Evolutionary conservation across 2,888 invertebrate species (phyloP).

Genomic region (Zele albiditarsus): DNA sequence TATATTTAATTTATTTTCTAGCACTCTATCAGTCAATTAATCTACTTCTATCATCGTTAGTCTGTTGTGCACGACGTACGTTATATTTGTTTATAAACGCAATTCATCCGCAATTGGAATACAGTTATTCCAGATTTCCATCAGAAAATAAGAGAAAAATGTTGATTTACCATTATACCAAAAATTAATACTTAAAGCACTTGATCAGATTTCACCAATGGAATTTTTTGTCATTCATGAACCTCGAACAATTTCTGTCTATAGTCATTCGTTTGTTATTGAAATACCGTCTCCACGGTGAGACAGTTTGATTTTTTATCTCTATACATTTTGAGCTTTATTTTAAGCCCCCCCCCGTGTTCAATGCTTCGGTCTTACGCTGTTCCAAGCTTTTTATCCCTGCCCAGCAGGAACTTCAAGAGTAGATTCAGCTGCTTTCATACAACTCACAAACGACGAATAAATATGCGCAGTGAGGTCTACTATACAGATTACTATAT

Average conservation of each 20-base stretch:
- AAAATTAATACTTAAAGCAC: too few relatives aligned
- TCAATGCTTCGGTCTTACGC: background rate
- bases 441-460: background rate
- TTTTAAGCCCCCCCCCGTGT: background rate
- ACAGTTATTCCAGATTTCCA: too few relatives aligned
- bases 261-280: background rate
- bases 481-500: background rate
- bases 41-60: too few relatives aligned
- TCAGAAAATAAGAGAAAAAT: too few relatives aligned
- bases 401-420: background rate
- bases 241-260: background rate
- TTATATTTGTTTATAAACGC: too few relatives aligned
- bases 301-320: background rate
- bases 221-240: too few relatives aligned
- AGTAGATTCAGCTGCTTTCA: background rate
- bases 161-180: too few relatives aligned
- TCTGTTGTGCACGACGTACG: too few relatives aligned
- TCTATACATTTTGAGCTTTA: background rate
- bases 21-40: too few relatives aligned
- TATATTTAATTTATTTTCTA: too few relatives aligned
- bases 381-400: background rate
- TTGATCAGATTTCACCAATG: too few relatives aligned
- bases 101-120: too few relatives aligned
- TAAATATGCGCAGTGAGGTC: background rate
- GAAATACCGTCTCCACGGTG: background rate